Evolutionary conservation across 2,113 vertebrate genomes (phyloP).

Genomic region (Silurus asotus): DNA sequence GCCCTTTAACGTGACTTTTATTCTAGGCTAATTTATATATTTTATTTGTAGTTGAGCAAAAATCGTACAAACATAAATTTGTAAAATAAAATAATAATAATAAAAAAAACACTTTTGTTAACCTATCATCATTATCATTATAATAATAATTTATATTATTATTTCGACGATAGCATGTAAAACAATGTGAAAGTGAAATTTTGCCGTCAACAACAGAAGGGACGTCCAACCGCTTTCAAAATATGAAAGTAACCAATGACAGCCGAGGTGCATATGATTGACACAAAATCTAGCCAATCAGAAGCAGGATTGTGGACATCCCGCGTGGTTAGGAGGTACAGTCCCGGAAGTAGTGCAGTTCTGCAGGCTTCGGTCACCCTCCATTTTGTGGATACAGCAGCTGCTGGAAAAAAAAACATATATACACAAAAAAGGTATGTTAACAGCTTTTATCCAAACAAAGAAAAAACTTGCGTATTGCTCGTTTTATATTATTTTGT

Average conservation of each 20-base stretch:
- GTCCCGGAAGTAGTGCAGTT: constrained; percentile 33
- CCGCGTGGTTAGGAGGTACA: not conserved
- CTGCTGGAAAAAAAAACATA: constrained; percentile 16
- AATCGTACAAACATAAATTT: not conserved
- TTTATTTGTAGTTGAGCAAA: not conserved
- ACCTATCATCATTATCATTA: not conserved
- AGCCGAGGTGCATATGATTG: not conserved
- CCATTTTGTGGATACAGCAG: constrained; percentile 49
- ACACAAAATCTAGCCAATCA: constrained; percentile 42
- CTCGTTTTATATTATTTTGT: not conserved
- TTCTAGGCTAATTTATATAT: not conserved
- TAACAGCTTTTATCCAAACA: not conserved
- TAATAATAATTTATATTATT: not conserved
- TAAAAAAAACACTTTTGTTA: not conserved
- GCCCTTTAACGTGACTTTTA: constrained; percentile 21
- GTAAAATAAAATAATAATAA: too few species aligned
- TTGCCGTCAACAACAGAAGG: not conserved
- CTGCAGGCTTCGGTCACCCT: constrained; percentile 41
- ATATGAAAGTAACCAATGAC: not conserved
- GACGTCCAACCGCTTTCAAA: not conserved
- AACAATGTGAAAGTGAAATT: constrained; percentile 27
- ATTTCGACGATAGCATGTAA: not conserved
- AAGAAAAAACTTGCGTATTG: not conserved
- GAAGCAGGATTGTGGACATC: not conserved
- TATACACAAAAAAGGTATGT: constrained; percentile 37